Evolutionary conservation across 2,797 vertebrate genomes (phyloP).

Genomic region (Pampus argenteus): DNA sequence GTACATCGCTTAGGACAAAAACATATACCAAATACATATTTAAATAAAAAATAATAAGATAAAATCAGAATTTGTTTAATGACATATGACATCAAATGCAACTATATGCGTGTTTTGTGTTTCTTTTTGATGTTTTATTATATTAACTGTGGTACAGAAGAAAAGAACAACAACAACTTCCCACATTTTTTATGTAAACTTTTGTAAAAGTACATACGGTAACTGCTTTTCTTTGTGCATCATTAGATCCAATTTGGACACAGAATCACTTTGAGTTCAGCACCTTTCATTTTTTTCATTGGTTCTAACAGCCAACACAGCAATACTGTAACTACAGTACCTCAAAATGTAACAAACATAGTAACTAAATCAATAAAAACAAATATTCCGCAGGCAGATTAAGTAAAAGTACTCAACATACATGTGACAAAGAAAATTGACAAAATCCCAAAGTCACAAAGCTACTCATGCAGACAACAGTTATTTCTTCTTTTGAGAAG

Average conservation of each 20-base stretch:
- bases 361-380: constrained; percentile 26
- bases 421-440: constrained; percentile 29
- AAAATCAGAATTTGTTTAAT: neutral
- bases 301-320: constrained; percentile 40
- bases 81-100: no score
- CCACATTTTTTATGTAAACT: constrained; percentile 52
- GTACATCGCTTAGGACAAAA: no score
- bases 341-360: constrained; percentile 45
- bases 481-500: constrained; percentile 11
- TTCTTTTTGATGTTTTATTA: constrained; percentile 59
- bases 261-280: constrained; percentile 41
- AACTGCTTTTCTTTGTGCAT: constrained; percentile 45
- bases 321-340: constrained; percentile 60
- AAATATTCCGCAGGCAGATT: constrained; percentile 35
- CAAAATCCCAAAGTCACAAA: constrained; percentile 49
- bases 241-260: constrained; percentile 40
- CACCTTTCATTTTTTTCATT: constrained; percentile 47
- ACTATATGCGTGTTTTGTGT: neutral
- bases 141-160: constrained; percentile 62
- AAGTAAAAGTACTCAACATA: constrained; percentile 38
- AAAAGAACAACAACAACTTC: constrained; percentile 48
- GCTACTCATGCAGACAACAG: constrained; percentile 53
- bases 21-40: no score
- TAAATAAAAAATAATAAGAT: no score
- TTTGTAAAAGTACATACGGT: constrained; percentile 39